phyloP scores from a whole-genome alignment of 2,113 vertebrate species.

The Heterotilapia buettikoferi region DNA sequence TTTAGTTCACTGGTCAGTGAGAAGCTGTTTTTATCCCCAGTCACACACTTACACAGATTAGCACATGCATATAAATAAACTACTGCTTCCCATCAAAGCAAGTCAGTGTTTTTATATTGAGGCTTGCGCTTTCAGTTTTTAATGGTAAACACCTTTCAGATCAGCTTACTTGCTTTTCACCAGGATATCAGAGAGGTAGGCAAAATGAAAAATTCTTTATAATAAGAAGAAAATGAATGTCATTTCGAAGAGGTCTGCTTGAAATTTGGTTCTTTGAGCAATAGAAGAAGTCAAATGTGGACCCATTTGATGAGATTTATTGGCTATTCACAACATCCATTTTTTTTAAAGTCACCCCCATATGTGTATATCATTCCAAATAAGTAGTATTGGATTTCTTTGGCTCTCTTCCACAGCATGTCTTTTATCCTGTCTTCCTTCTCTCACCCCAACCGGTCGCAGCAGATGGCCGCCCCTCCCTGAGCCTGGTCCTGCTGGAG shows the following conservation, averaged over 20 bases:
- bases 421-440: neutral
- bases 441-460: rapidly evolving
- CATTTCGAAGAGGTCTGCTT: neutral
- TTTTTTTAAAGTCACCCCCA: neutral
- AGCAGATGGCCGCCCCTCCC: rapidly evolving
- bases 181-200: neutral
- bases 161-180: neutral
- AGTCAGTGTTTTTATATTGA: neutral
- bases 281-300: neutral
- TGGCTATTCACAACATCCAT: neutral
- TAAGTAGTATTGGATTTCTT: neutral
- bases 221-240: neutral
- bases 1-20: neutral
- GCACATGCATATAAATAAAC: neutral
- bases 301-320: neutral
- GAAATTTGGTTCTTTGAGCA: neutral
- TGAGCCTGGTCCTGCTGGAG: rapidly evolving
- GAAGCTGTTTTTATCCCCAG: neutral
- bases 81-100: neutral
- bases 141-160: neutral
- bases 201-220: neutral
- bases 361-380: neutral
- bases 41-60: neutral
- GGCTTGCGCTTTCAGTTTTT: rapidly evolving
- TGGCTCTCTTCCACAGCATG: neutral